These are phyloP conservation scores for Trissonchulus sp. DNA, from an alignment of 2,888 invertebrate species.

Conservation along the genomic window DNA sequence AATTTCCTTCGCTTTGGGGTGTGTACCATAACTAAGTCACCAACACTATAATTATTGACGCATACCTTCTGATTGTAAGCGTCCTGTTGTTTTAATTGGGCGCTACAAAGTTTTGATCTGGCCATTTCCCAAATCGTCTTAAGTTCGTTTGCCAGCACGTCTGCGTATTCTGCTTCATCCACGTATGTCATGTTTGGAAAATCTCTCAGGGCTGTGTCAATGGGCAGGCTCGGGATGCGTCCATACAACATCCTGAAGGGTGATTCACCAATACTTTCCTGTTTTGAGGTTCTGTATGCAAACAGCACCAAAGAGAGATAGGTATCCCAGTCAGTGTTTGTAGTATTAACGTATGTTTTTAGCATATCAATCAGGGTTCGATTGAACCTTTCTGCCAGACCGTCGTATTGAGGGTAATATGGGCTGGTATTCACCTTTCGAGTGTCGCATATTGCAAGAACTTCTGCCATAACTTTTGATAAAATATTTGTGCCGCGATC, in stretches of 20 bases:
- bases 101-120: too few relatives aligned
- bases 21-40: too few relatives aligned
- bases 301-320: not conserved
- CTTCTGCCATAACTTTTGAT: conserved; percentile 30
- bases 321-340: conserved; percentile 31
- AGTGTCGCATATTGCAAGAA: conserved; percentile 31
- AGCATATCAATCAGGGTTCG: conserved; percentile 39
- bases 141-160: too few relatives aligned
- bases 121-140: too few relatives aligned
- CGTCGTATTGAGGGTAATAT: conserved; percentile 37
- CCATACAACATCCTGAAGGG: not conserved
- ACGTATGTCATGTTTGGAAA: too few relatives aligned
- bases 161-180: too few relatives aligned
- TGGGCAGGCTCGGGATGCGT: not conserved
- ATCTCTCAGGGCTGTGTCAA: not conserved
- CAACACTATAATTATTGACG: too few relatives aligned
- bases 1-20: too few relatives aligned
- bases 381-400: conserved; percentile 39
- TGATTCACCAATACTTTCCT: not conserved
- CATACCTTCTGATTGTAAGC: too few relatives aligned
- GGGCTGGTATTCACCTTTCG: conserved; percentile 31
- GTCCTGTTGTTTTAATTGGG: too few relatives aligned
- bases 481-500: conserved; percentile 37
- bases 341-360: conserved; percentile 35
- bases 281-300: conserved; percentile 11